Evolutionary conservation across 2,797 vertebrate species (phyloP), one percentile per base, ranked within the genome.

Genomic region (Pyrrhura leucotis): DNA sequence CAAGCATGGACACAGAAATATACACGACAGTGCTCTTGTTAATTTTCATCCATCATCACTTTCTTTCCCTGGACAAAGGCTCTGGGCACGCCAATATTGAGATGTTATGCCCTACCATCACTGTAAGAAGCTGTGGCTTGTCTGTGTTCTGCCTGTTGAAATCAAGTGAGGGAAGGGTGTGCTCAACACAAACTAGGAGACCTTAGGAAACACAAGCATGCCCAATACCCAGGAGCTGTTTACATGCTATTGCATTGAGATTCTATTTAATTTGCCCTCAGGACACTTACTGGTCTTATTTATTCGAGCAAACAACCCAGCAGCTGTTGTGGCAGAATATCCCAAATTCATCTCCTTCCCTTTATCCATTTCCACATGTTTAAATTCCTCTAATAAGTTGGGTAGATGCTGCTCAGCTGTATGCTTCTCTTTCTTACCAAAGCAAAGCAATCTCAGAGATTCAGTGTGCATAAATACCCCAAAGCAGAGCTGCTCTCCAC

Each of bases 11-110:
- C 68, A 59, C 58, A 59, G 40, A 45, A 71, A 42, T 1, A 5
- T 6, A 31, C 7, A 2, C 7, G 13, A 18, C 29, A 5, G 9
- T 8, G 6, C 0, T 2, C 10, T 23, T n/a, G n/a, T 16, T 29
- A 20, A 45, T 53, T 44, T 23, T 7, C n/a, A 31, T 3, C 72
- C 51, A 29, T 48, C 8, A 1, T 18, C 50, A 11, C 59, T 35
- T 56, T 35, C 33, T 35, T 29, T 50, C 28, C 10, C 40, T 5
- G 9, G 33, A 28, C 23, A 25, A 12, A n/a, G 45, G 47, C 47
- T 48, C 28, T 3, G 0, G 54, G 37, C 56, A 75, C 45, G 16
- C 15, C 29, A 33, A 33, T 8, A 3, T 1, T 9, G 33, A 45
- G 61, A 17, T 14, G 16, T 1, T 45, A 0, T 14, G 14, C 13